Evolutionary conservation across 2,888 invertebrate genomes (phyloP).

Genomic region (Cataglyphis livida): DNA sequence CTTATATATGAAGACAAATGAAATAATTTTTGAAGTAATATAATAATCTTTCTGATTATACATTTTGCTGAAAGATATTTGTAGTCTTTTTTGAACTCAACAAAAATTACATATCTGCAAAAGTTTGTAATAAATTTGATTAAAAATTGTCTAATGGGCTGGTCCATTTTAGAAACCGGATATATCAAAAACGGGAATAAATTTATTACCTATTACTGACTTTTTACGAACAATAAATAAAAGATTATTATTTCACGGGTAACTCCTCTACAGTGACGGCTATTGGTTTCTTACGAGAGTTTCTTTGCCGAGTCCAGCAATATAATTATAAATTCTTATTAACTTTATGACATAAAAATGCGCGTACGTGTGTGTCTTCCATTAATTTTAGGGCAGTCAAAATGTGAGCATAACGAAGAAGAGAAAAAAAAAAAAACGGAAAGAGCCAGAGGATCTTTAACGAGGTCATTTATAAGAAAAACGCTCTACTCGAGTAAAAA

Average conservation of each 20-base stretch:
- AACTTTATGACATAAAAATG: slow-evolving; percentile 38
- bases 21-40: neutral
- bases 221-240: slow-evolving; percentile 21
- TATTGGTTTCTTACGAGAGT: slow-evolving; percentile 41
- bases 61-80: neutral
- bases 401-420: slow-evolving; percentile 17
- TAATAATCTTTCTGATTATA: slow-evolving; percentile 11
- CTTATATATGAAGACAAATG: neutral
- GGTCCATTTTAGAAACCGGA: slow-evolving; percentile 28
- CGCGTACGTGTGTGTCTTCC: slow-evolving; percentile 30
- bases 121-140: slow-evolving; percentile 30
- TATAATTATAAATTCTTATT: slow-evolving; percentile 54
- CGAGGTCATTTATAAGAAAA: slow-evolving; percentile 50
- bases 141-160: neutral
- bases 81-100: neutral
- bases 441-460: slow-evolving; percentile 18
- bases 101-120: slow-evolving; percentile 28
- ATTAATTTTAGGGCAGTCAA: slow-evolving; percentile 43
- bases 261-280: slow-evolving; percentile 23
- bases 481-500: slow-evolving; percentile 34
- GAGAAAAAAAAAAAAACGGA: neutral
- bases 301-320: slow-evolving; percentile 8
- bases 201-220: slow-evolving; percentile 42
- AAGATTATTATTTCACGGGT: slow-evolving; percentile 16
- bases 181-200: slow-evolving; percentile 33